phyloP scores from a whole-genome alignment of 2,888 invertebrate species.

The Linhomoeus sp. region DNA sequence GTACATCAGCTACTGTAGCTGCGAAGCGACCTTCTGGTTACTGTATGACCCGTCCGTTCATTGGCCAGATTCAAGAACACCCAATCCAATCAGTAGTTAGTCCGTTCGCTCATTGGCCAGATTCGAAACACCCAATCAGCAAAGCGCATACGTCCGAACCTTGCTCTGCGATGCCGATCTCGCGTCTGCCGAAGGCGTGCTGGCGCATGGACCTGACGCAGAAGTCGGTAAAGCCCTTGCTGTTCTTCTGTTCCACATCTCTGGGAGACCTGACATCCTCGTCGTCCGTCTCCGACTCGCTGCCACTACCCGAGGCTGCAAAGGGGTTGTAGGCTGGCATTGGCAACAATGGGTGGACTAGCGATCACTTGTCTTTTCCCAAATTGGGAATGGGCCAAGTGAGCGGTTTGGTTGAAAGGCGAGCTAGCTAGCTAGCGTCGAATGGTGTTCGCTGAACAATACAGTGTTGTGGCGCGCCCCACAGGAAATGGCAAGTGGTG shows the following conservation, averaged over 20 bases:
- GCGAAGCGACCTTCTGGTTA: no score
- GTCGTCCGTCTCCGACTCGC: slow-evolving; percentile 69
- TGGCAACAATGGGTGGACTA: no score
- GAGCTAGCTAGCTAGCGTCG: no score
- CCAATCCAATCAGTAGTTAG: no score
- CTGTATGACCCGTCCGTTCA: background rate
- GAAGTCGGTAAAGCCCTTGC: slow-evolving; percentile 63
- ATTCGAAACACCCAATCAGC: background rate
- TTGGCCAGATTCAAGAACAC: background rate
- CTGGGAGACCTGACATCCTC: slow-evolving; percentile 50
- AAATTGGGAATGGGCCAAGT: no score
- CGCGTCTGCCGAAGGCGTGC: slow-evolving; percentile 61
- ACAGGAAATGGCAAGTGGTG: no score
- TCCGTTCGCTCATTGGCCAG: background rate
- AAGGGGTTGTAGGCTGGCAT: no score
- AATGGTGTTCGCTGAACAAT: no score
- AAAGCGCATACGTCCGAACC: slow-evolving; percentile 31
- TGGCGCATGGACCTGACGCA: slow-evolving; percentile 83
- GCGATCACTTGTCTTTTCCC: no score
- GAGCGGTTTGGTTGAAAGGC: no score
- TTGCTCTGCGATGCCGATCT: slow-evolving; percentile 95
- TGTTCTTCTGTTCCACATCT: slow-evolving; percentile 52
- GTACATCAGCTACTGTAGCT: no score
- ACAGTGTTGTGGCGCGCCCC: no score
- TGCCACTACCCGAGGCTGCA: slow-evolving; percentile 48